These are phyloP conservation scores for Micropoecilia bifurca DNA, from an alignment of 2,797 vertebrate genomes.

Conservation along the genomic window DNA sequence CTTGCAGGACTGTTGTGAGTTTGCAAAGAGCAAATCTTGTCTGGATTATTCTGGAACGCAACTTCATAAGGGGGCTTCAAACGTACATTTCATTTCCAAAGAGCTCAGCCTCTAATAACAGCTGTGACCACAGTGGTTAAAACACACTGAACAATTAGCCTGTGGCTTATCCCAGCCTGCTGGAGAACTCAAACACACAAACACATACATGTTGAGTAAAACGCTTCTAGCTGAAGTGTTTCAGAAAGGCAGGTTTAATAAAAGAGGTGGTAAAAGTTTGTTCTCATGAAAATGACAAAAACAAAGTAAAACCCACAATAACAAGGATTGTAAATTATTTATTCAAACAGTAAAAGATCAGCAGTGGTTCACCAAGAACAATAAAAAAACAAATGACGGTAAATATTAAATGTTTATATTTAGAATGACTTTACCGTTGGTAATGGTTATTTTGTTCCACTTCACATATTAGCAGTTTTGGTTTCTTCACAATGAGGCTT, in stretches of 20 bases:
- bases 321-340: background rate
- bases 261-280: background rate
- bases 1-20: background rate
- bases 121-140: conserved; percentile 44
- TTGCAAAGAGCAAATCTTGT: conserved; percentile 33
- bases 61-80: conserved; percentile 53
- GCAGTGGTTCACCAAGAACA: background rate
- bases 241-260: background rate
- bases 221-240: background rate
- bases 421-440: background rate
- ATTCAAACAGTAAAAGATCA: background rate
- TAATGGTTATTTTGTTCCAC: background rate
- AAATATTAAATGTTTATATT: background rate
- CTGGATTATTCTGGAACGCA: conserved; percentile 65
- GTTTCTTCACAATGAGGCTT: background rate
- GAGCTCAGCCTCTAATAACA: conserved; percentile 45
- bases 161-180: conserved; percentile 39
- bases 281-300: background rate
- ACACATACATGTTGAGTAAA: background rate
- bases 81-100: conserved; percentile 57
- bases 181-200: background rate
- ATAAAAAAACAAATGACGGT: background rate
- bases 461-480: background rate
- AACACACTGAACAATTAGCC: conserved; percentile 46
- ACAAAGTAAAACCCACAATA: background rate